Evolutionary conservation across 1,140 invertebrate genomes (phyloP), one percentile per base, ranked within the genome.

Genomic region (Acromyrmex heyeri): DNA sequence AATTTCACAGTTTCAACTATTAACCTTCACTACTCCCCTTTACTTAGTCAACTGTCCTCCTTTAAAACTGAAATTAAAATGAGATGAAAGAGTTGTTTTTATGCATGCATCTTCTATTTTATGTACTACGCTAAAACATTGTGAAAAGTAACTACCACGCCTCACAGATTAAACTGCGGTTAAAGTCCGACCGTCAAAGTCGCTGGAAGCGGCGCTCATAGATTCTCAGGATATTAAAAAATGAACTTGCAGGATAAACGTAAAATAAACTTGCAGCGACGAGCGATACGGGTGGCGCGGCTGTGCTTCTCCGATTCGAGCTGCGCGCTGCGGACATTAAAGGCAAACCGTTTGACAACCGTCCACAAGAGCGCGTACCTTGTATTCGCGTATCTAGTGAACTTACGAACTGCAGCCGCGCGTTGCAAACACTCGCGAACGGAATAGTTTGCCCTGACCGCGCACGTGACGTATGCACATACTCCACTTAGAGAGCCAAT

Each of bases 401-500:
- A 82, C 69, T 82, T 73, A 73, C 53, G 7, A 82, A 82, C 67
- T 73, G 21, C 12, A 16, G 24, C 34, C 34, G 55, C 67, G 53
- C 24, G 55, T 73, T 75, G 79, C 24, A 73, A 82, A 61, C 55
- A 59, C 18, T 61, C 67, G 69, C 38, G 55, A 44, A 70, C 55
- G 69, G 38, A 48, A 73, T 50, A 83, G 38, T 83, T 83, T 27
- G 55, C 27, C 14, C 67, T 72, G 79, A 82, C 69, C 69, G 57
- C 50, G 21, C 69, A 48, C 24, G 38, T 83, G 57, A 73, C 79
- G 24, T 73, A 61, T 73, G 69, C 34, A 72, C 65, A 81, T 50
- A 81, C 18, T 55, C 21, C 34, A 21, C 78, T 81, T 57, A 81
- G 78, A 81, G 21, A 59, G 50, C 65, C 65, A 81, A 81, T 81